Evolutionary conservation across 2,797 vertebrate genomes (phyloP).

Genomic region (Argentina silus): DNA sequence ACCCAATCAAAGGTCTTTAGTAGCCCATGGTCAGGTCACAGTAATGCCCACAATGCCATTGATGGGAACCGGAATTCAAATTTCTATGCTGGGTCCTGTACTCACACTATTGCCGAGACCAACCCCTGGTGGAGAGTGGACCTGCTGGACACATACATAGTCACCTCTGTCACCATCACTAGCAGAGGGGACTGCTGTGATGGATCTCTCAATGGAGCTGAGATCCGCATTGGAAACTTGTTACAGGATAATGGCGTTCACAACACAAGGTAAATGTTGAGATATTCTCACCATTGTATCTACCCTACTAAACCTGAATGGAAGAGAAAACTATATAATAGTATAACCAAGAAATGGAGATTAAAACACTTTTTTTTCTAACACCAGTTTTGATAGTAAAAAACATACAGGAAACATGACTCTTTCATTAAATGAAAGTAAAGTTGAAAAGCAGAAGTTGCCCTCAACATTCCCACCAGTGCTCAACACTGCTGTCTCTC

Average conservation of each 20-base stretch:
- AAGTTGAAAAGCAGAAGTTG: too few relatives aligned
- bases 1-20: neutral
- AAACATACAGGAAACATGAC: too few relatives aligned
- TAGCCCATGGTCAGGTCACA: neutral
- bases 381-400: too few relatives aligned
- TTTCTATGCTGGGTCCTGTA: constrained; percentile 23
- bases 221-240: constrained; percentile 38
- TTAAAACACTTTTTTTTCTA: too few relatives aligned
- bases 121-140: too few relatives aligned
- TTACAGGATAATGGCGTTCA: constrained; percentile 26
- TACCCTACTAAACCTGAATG: too few relatives aligned
- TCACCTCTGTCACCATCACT: constrained; percentile 55
- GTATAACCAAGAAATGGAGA: too few relatives aligned
- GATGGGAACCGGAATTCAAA: constrained; percentile 35
- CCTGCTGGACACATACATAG: constrained; percentile 47
- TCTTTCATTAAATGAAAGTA: too few relatives aligned
- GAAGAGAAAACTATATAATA: too few relatives aligned
- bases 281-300: too few relatives aligned
- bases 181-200: constrained; percentile 52
- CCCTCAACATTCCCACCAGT: too few relatives aligned
- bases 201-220: constrained; percentile 30
- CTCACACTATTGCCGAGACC: neutral
- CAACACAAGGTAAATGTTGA: constrained; percentile 42
- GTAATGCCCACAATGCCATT: constrained; percentile 19
- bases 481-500: too few relatives aligned